Conservation (phyloP, 1,140 invertebrate species). For the Drosophila lini region DNA sequence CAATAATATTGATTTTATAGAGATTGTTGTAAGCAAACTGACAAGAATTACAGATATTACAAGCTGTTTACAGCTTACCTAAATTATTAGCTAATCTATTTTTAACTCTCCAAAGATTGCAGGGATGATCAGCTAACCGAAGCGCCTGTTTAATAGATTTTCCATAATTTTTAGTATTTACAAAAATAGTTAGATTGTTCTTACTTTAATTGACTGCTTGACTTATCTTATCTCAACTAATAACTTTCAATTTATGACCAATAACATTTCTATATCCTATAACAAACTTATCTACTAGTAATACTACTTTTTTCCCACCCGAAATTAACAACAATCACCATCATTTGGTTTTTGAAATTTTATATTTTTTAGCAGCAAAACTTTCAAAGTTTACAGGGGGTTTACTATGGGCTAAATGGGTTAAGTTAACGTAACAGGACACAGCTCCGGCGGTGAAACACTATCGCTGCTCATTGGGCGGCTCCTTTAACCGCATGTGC, state of each 20-base stretch:
- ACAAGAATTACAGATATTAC: background rate
- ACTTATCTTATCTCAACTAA: slow-evolving; percentile 1
- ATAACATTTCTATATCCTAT: background rate
- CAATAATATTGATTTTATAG: slow-evolving; percentile 3
- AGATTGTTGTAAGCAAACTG: background rate
- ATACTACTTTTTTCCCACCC: background rate
- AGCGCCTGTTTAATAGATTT: background rate
- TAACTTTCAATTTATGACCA: background rate
- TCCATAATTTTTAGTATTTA: background rate
- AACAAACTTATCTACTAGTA: background rate
- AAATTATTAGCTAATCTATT: slow-evolving; percentile 2
- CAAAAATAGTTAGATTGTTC: background rate
- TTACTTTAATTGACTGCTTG: background rate
- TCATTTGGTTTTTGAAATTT: slow-evolving; percentile 32
- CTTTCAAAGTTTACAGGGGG: slow-evolving; percentile 13
- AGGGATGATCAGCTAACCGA: background rate
- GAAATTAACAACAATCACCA: background rate
- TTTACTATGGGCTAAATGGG: slow-evolving; percentile 53
- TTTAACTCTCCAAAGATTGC: background rate
- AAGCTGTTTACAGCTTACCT: background rate
- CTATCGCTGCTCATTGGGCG: slow-evolving; percentile 27
- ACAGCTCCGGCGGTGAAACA: slow-evolving; percentile 19
- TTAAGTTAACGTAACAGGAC: slow-evolving; percentile 74
- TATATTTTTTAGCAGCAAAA: slow-evolving; percentile 45
- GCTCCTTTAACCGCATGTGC: slow-evolving; percentile 46